Evolutionary conservation across 2,888 invertebrate genomes (phyloP).

Genomic region (Tipula lateralis): DNA sequence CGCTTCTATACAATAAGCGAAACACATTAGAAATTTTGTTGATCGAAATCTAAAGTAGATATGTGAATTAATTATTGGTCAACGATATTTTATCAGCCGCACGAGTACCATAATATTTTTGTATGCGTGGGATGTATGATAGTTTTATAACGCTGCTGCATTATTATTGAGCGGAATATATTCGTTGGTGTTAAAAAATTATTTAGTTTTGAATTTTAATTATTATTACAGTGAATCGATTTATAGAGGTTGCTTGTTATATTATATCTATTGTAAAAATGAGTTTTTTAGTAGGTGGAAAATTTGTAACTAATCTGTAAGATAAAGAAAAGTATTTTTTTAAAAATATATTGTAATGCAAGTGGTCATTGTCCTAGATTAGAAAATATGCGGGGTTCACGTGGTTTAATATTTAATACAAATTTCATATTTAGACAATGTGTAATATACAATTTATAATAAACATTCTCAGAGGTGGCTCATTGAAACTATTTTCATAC

Average conservation of each 20-base stretch:
- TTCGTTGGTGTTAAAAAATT: background rate
- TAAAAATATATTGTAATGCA: background rate
- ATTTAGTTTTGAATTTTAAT: background rate
- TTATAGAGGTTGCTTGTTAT: background rate
- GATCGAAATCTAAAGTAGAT: background rate
- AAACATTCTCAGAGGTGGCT: too few species aligned
- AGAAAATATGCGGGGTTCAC: background rate
- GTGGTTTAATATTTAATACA: too few species aligned
- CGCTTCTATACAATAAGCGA: background rate
- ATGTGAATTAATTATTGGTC: background rate
- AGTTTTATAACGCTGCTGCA: background rate
- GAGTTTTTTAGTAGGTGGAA: background rate
- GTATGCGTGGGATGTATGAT: background rate
- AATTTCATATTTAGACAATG: too few species aligned
- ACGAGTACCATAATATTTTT: background rate
- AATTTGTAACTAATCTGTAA: background rate
- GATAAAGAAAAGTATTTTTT: background rate
- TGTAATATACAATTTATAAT: too few species aligned
- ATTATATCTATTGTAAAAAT: background rate
- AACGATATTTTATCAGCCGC: background rate
- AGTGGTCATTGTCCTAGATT: background rate
- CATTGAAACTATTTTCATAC: too few species aligned
- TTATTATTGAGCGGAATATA: background rate
- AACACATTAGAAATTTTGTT: background rate
- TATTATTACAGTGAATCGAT: background rate